Conservation (phyloP, 2,888 invertebrate species). For the Dasysyrphus tricinctus region DNA sequence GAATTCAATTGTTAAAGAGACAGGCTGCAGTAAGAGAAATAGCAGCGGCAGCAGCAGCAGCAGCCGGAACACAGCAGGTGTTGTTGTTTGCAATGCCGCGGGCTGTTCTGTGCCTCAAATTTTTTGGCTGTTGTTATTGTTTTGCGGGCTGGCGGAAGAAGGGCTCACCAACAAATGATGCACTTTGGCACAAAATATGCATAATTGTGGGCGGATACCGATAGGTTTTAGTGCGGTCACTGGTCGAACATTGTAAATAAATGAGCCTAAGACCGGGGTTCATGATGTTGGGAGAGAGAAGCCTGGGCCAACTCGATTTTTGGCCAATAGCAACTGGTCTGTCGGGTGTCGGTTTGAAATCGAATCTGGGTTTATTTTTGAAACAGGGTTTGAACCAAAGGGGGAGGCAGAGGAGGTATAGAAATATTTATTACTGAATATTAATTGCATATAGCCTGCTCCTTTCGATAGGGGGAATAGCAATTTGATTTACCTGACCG, state of each 20-base stretch:
- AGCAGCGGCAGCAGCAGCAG: slow-evolving; percentile 15
- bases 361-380: slow-evolving; percentile 1
- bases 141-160: slow-evolving; percentile 9
- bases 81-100: slow-evolving; percentile 59
- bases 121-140: slow-evolving; percentile 58
- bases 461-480: slow-evolving; percentile 66
- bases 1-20: slow-evolving; percentile 69
- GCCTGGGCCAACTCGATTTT: slow-evolving; percentile 58
- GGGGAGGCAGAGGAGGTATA: not conserved
- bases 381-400: not conserved
- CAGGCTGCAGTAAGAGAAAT: slow-evolving; percentile 12
- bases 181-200: slow-evolving; percentile 72
- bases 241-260: slow-evolving; percentile 70
- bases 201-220: slow-evolving; percentile 71
- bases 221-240: slow-evolving; percentile 69
- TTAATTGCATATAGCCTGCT: slow-evolving; percentile 50
- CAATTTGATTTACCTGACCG: slow-evolving; percentile 73
- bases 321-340: slow-evolving; percentile 63
- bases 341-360: not conserved
- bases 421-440: slow-evolving; percentile 67
- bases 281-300: slow-evolving; percentile 22
- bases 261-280: slow-evolving; percentile 44
- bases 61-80: slow-evolving; percentile 35
- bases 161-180: slow-evolving; percentile 64
- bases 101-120: slow-evolving; percentile 26